Evolutionary conservation across 2,797 vertebrate species (phyloP).

Genomic region (Squalus acanthias): DNA sequence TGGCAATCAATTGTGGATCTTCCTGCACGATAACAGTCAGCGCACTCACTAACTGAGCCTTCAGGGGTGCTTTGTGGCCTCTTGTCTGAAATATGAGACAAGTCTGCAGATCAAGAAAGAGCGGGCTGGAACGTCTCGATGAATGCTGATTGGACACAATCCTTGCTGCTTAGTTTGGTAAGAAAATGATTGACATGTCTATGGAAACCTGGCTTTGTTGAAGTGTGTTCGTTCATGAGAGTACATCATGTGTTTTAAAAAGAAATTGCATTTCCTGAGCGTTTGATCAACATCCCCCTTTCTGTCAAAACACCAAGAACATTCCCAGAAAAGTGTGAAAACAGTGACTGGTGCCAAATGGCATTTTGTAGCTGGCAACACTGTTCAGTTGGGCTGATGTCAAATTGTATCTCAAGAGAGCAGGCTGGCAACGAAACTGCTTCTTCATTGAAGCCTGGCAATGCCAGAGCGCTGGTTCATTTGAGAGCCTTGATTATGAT

Average conservation of each 20-base stretch:
- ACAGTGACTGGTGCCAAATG: neutral
- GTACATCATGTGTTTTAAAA: neutral
- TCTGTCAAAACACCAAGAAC: neutral
- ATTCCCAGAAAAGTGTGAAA: constrained; percentile 32
- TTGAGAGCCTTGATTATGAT: constrained; percentile 4
- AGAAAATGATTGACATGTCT: neutral
- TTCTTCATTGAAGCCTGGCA: neutral
- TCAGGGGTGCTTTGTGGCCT: too few relatives aligned
- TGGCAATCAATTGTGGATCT: neutral
- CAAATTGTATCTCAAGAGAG: neutral
- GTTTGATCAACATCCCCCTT: constrained; percentile 10
- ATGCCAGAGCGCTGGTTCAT: too few relatives aligned
- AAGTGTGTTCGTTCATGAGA: neutral
- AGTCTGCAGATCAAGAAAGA: neutral
- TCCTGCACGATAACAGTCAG: neutral
- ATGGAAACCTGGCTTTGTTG: neutral
- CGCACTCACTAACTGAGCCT: neutral
- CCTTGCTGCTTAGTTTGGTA: neutral
- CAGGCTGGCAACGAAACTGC: neutral
- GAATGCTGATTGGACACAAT: neutral
- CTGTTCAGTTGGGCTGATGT: neutral
- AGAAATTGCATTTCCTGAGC: constrained; percentile 2
- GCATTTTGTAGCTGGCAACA: neutral
- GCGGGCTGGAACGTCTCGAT: neutral
- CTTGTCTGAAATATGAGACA: neutral